Conservation (phyloP, 23 tunicate species). For the Botrylloides violaceus region DNA sequence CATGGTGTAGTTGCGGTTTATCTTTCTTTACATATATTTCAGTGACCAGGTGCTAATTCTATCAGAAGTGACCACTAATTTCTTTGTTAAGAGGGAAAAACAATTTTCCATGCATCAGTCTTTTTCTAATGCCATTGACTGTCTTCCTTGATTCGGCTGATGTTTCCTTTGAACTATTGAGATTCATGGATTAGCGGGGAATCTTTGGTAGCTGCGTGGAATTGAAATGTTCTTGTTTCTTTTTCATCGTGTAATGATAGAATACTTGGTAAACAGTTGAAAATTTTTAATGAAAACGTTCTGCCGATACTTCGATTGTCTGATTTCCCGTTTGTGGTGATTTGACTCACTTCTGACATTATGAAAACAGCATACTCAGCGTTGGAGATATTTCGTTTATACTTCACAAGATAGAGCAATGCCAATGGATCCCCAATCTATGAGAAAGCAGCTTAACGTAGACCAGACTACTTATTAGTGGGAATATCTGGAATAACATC, state of each 20-base stretch:
- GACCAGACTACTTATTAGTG: too few relatives aligned
- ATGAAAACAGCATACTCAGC: background rate
- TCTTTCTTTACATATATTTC: background rate
- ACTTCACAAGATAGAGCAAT: too few relatives aligned
- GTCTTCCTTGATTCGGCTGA: background rate
- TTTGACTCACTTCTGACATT: background rate
- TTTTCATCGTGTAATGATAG: background rate
- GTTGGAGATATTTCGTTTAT: too few relatives aligned
- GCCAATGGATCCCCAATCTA: too few relatives aligned
- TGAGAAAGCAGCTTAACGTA: too few relatives aligned
- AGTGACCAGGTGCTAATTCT: constrained; percentile 1
- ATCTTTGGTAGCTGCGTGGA: background rate
- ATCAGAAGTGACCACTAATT: background rate
- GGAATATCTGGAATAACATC: too few relatives aligned
- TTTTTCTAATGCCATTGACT: constrained; percentile 2
- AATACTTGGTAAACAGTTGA: background rate
- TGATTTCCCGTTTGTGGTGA: background rate
- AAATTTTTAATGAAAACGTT: background rate
- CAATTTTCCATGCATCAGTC: background rate
- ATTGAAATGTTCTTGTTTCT: background rate
- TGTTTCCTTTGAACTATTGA: background rate
- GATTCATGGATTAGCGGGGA: background rate
- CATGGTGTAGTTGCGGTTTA: background rate
- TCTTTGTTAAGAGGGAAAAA: background rate
- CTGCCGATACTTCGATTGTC: background rate